Base-by-base conservation (phyloP, 2,888 invertebrate species). In the Trichogramma evanescens region DNA sequence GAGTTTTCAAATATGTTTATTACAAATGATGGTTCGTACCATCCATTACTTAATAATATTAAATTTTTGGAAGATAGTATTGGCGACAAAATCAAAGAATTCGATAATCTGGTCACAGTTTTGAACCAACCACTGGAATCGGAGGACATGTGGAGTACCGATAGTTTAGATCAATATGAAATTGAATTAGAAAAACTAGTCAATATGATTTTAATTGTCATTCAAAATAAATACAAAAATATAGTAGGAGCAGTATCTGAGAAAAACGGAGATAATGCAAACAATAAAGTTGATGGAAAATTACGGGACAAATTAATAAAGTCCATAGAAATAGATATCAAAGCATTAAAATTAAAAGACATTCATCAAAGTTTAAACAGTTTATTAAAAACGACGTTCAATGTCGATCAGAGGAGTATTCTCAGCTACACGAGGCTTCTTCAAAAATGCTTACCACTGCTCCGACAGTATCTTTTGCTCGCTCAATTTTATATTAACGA, bases 401-500 rank as follows among this genome's bases (percentile, higher is more conserved):
- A 79, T 44, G 63, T 80, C 8, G 73, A 81, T 51, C 67, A 71
- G 1, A 66, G 69, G 4, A 58, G 71, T 52, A 63, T 41, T 26
- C 5, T 69, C 50, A 67, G 69, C 55, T 58, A 71, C 48, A 69
- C 67, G 41, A 71, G 72, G 26, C 54, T 64, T 75, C 70, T 83
- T 5, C 76, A 79, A 71, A 79, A 80, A 66, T 77, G 82, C 68
- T 68, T 85, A 7, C 91, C 93, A 0, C 79, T 95, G 41, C 77
- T 96, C 58, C 86, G 91, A 61, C 94, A 95, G 77, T 88, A 89
- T 54, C 78, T 84, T 52, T 74, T 88, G 26, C 80, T 94, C 53
- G 85, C 86, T 2, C 89, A 93, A 73, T 94, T 87, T 74, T 89
- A 90, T 69, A 75, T 95, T 5, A 86, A 88, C 1, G 89, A 91